Conservation (phyloP, 2,113 vertebrate genomes). For the Theristicus caerulescens region DNA sequence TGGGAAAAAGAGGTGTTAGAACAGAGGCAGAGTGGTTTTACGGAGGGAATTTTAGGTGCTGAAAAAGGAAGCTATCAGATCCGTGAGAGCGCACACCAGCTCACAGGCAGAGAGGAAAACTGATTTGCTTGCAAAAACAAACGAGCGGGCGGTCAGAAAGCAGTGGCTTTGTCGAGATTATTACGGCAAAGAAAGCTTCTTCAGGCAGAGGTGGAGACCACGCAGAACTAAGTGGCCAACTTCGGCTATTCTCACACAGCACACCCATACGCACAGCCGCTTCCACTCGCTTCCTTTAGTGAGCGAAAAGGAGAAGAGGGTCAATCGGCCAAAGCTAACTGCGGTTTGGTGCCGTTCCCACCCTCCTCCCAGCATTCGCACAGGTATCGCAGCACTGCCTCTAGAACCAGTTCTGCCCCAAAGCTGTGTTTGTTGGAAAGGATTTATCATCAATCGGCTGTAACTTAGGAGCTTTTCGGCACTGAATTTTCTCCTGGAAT, state of each 20-base stretch:
- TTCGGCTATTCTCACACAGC: rapidly evolving
- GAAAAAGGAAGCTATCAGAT: background rate
- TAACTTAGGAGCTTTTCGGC: background rate
- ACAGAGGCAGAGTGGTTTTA: background rate
- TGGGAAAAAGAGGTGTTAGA: background rate
- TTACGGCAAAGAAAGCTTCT: background rate
- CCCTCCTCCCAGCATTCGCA: rapidly evolving
- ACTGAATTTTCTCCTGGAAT: background rate
- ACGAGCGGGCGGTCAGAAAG: background rate
- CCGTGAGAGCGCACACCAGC: background rate
- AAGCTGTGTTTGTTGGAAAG: background rate
- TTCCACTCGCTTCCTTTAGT: background rate
- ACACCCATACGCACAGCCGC: background rate
- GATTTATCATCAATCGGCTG: background rate
- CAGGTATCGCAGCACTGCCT: background rate
- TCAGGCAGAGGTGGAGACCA: background rate
- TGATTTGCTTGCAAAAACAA: background rate
- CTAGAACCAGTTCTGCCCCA: background rate
- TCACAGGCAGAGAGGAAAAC: constrained; percentile 4
- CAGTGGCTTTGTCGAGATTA: background rate
- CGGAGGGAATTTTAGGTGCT: background rate
- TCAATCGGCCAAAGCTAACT: rapidly evolving
- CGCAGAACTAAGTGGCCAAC: background rate
- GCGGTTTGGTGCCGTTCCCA: background rate
- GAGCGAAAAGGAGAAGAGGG: rapidly evolving